Base-by-base conservation (phyloP, 2,888 invertebrate genomes). In the Phrixothrix hirtus region DNA sequence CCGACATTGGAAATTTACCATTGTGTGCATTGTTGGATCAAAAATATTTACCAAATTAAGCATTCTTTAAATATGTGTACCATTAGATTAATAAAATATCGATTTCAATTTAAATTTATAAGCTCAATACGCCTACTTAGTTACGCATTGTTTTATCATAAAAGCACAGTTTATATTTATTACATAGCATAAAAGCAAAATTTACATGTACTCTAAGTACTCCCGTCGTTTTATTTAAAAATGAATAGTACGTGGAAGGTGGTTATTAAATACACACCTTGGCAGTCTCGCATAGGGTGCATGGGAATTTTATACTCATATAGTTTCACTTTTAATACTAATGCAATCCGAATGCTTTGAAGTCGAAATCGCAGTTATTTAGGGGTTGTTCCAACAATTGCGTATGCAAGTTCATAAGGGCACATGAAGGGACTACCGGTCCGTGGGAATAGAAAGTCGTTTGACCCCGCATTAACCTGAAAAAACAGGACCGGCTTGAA, bases 201-300 rank as follows among this genome's bases (percentile, higher is more conserved):
- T 21, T 21, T 21, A 7, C 21, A 21, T 21, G 21, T 21, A 21
- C 21, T 21, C 4, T 5, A 21, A 21, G 21, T 21, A 21, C 7
- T 21, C 21, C 21, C 21, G 21, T 21, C 21, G 21, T 3, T 21
- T 21, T 7, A 21, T 21, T 21, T 5, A 5, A 21, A 21, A 7
- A 5, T 7, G 21, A 21, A 21, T 21, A 21, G n/a, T 21, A 21
- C 7, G 21, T 50, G 43, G 58, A 32, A 57, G 61, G 61, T 59
- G 61, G 58, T 56, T 59, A 59, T 61, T 59, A 59, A 59, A 58
- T 42, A 29, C 51, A 51, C 57, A 57, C 60, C 55, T 60, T 37
- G 49, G 27, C 50, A 39, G 52, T 59, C 59, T 59, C 61, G 57
- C 61, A 35, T 10, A 5, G 51, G 21, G 53, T 32, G 54, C 52